Evolutionary conservation across 2,797 vertebrate species (phyloP), one percentile per base, ranked within the genome.

Genomic region (Pseudochromis fuscus): DNA sequence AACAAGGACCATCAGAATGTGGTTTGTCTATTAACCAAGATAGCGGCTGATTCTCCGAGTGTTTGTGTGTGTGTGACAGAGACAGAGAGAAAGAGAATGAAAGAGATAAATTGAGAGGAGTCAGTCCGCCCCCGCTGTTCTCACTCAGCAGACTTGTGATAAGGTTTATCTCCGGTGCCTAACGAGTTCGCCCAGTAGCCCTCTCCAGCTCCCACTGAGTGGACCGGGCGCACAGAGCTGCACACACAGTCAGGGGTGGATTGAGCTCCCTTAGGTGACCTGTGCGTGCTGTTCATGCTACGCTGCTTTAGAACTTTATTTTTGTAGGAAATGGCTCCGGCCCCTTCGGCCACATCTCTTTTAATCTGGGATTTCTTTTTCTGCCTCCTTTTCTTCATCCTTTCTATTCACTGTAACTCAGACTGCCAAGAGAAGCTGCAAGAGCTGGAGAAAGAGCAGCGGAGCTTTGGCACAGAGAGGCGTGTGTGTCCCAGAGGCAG

Each of bases 121-220:
- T 83, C 75, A 28, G 76, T 82, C 73, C 72, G 56, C 77, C 76
- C 82, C 80, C 19, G 70, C 83, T 87, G 80, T 86, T 84, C 85
- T 77, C 65, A 56, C 83, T 86, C 88, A 87, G 77, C 76, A 75
- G 81, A 82, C 81, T 82, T 67, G 82, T 70, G 89, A 92, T 93
- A 88, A 92, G 84, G 71, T 85, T 90, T 90, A 91, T 92, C 91
- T 91, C 67, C 49, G 59, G 61, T 25, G 64, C 80, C 88, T 88
- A 91, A 91, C 79, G 64, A 92, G 79, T 91, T 79, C 25, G 40
- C 79, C 87, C 82, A 69, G 82, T 72, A 77, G 74, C 77, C 75
- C 77, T 70, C 75, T 74, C 61, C 77, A 70, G 79, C 77, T 85
- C 74, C 74, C 48, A 50, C 73, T 21, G 57, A 75, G 82, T 62